phyloP scores from a whole-genome alignment of 2,888 invertebrate genomes.

The Encarsia formosa region DNA sequence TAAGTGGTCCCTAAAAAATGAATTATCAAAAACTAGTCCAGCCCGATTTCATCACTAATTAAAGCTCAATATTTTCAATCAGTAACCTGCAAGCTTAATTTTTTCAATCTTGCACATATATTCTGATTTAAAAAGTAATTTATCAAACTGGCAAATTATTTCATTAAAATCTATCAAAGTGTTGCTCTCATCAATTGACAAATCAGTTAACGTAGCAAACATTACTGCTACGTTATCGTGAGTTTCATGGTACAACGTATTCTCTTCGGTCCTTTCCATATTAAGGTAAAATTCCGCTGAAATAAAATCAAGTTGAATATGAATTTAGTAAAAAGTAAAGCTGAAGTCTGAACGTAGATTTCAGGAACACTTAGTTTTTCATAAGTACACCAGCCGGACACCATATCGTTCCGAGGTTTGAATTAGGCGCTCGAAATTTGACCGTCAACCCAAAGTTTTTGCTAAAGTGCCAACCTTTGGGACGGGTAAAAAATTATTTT shows the following conservation, averaged over 20 bases:
- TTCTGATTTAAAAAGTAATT: conserved; percentile 65
- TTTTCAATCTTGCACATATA: conserved; percentile 77
- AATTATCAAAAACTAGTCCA: too few relatives aligned
- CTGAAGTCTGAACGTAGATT: too few relatives aligned
- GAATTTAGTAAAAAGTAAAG: too few relatives aligned
- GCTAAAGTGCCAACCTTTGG: too few relatives aligned
- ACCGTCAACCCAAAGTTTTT: too few relatives aligned
- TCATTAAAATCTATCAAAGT: conserved; percentile 72
- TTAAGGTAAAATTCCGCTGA: conserved; percentile 76
- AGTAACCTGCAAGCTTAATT: conserved; percentile 87
- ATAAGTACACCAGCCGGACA: too few relatives aligned
- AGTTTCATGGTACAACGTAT: conserved; percentile 80
- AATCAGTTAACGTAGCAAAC: conserved; percentile 88
- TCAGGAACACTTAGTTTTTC: too few relatives aligned
- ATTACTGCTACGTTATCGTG: conserved; percentile 89
- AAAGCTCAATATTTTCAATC: too few relatives aligned
- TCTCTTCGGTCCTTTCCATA: conserved; percentile 62
- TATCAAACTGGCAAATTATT: conserved; percentile 90
- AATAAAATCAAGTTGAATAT: neutral
- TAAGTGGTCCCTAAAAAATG: conserved; percentile 70
- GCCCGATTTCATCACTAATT: neutral
- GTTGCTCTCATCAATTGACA: conserved; percentile 62
- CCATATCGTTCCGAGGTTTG: too few relatives aligned
- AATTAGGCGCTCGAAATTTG: too few relatives aligned
- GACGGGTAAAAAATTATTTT: too few relatives aligned